Conservation (phyloP, 2,113 vertebrate species). For the Pedetes capensis region DNA sequence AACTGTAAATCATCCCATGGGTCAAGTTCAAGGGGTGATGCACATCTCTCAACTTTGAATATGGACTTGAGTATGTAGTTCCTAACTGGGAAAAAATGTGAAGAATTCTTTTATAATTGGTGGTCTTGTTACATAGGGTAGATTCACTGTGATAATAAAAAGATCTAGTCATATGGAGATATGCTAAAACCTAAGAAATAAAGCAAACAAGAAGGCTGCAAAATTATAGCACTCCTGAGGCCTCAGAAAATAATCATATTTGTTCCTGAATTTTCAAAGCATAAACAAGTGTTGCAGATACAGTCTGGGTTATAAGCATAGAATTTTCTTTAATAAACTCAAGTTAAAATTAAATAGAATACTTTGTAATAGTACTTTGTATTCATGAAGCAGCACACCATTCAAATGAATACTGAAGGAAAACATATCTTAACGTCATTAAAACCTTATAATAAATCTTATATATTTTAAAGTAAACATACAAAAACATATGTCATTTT, state of each 20-base stretch:
- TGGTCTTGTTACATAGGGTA: background rate
- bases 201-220: background rate
- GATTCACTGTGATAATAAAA: background rate
- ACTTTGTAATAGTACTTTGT: background rate
- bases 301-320: background rate
- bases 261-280: background rate
- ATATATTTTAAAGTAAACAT: background rate
- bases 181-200: background rate
- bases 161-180: background rate
- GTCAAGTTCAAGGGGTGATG: fast-evolving
- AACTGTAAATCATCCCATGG: background rate
- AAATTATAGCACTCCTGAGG: background rate
- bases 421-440: background rate
- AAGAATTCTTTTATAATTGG: background rate
- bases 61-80: background rate
- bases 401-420: background rate
- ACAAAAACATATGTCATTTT: background rate
- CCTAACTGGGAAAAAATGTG: background rate
- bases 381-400: background rate
- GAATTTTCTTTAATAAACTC: background rate
- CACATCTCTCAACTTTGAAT: background rate
- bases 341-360: background rate
- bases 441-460: background rate
- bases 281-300: background rate
- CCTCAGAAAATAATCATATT: background rate